Evolutionary conservation across 2,797 vertebrate genomes (phyloP).

Genomic region (Syndactyla subalaris): DNA sequence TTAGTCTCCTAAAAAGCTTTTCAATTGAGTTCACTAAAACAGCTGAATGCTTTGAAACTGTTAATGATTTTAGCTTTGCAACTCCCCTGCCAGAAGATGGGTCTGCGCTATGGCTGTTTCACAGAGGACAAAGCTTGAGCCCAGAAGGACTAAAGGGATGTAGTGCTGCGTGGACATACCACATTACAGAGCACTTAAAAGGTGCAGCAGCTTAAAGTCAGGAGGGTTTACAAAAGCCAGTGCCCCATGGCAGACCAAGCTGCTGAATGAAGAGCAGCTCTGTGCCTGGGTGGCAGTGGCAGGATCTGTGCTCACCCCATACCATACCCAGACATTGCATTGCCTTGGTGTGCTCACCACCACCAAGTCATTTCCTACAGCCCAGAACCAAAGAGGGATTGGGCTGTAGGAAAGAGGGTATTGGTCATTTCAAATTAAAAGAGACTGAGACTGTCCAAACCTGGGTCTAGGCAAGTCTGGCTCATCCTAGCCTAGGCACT

Average conservation of each 20-base stretch:
- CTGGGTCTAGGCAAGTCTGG: not conserved
- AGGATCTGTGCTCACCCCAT: not conserved
- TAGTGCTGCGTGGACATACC: not conserved
- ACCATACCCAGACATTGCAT: not conserved
- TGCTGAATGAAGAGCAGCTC: not conserved
- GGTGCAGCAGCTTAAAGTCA: not conserved
- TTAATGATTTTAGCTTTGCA: not conserved
- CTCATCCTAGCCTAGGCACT: not conserved
- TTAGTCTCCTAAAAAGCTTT: constrained; percentile 30
- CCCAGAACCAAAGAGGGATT: not conserved
- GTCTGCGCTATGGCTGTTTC: accelerated
- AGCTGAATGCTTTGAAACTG: not conserved
- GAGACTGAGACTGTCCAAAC: not conserved
- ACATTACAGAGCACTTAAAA: not conserved
- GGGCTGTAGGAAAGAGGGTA: not conserved
- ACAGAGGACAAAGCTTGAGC: not conserved
- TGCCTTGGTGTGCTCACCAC: accelerated
- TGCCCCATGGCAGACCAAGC: not conserved
- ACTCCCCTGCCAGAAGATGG: not conserved
- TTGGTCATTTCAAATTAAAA: not conserved
- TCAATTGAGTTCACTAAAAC: not conserved
- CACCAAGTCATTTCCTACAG: not conserved
- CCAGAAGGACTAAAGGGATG: not conserved
- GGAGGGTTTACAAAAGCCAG: not conserved
- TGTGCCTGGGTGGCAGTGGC: not conserved